phyloP scores from a whole-genome alignment of 2,113 vertebrate genomes.

The Equus quagga region DNA sequence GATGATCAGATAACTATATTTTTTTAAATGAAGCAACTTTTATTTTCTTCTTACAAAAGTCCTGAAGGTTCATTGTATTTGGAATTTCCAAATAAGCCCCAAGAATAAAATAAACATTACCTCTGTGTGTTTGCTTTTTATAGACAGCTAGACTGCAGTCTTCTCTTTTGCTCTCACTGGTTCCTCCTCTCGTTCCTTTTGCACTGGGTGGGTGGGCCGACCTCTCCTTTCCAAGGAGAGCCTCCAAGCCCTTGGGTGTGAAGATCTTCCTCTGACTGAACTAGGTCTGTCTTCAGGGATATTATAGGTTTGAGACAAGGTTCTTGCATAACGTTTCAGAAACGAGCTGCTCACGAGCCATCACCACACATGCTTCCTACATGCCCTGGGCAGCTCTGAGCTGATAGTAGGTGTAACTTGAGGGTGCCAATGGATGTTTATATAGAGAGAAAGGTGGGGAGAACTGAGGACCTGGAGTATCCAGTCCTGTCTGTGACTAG shows the following conservation, averaged over 20 bases:
- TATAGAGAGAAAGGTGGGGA: background rate
- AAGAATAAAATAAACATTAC: background rate
- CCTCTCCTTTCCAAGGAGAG: background rate
- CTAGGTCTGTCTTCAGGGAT: background rate
- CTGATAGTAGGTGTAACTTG: background rate
- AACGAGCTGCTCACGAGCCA: background rate
- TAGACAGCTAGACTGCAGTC: background rate
- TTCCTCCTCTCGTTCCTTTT: background rate
- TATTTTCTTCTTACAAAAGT: background rate
- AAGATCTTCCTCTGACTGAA: background rate
- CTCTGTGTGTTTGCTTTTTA: background rate
- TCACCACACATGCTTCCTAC: background rate
- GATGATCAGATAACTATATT: background rate
- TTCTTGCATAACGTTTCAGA: background rate
- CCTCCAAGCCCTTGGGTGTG: background rate
- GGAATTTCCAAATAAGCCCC: background rate
- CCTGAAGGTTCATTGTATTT: background rate
- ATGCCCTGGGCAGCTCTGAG: background rate
- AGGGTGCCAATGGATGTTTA: background rate
- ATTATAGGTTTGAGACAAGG: background rate
- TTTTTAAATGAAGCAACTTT: constrained; percentile 2
- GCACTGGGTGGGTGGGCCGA: too few relatives aligned
- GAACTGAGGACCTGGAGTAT: background rate
- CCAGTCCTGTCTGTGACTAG: background rate
- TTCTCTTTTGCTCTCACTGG: background rate